phyloP scores from a whole-genome alignment of 2,888 invertebrate species.

The Folsomia manolachei region DNA sequence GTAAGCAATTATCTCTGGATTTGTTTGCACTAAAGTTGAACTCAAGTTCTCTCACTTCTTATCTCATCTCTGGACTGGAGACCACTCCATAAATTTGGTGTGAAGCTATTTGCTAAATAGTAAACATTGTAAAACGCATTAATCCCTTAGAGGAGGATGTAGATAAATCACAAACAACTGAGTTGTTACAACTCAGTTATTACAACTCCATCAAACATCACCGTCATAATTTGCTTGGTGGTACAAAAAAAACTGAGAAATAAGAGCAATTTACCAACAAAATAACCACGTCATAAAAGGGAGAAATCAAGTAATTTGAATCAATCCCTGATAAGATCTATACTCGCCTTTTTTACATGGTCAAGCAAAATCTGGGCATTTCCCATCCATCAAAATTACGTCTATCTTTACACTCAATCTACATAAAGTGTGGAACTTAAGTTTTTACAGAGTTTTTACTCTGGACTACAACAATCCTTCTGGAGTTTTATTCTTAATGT shows the following conservation, averaged over 20 bases:
- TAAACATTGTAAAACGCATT: too few species aligned
- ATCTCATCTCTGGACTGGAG: neutral
- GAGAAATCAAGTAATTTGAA: constrained; percentile 1
- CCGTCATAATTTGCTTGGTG: neutral
- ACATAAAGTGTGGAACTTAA: neutral
- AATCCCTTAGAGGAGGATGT: too few species aligned
- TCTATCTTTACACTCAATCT: neutral
- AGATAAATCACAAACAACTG: constrained; percentile 1
- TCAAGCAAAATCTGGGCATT: neutral
- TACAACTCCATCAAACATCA: neutral
- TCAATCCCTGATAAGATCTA: constrained; percentile 1
- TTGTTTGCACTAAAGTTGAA: neutral
- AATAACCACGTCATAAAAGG: neutral
- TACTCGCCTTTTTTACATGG: neutral
- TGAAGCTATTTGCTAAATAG: neutral
- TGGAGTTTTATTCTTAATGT: neutral
- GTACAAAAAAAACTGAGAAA: neutral
- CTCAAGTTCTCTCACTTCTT: neutral
- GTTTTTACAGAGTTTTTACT: neutral
- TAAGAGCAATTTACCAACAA: neutral
- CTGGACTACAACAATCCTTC: neutral
- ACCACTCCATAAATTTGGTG: neutral
- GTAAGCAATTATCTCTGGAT: neutral
- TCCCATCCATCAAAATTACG: constrained; percentile 6
- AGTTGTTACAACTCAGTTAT: too few species aligned